Evolutionary conservation across 1,140 invertebrate species (phyloP).

Genomic region (Drosophila rhopaloa): DNA sequence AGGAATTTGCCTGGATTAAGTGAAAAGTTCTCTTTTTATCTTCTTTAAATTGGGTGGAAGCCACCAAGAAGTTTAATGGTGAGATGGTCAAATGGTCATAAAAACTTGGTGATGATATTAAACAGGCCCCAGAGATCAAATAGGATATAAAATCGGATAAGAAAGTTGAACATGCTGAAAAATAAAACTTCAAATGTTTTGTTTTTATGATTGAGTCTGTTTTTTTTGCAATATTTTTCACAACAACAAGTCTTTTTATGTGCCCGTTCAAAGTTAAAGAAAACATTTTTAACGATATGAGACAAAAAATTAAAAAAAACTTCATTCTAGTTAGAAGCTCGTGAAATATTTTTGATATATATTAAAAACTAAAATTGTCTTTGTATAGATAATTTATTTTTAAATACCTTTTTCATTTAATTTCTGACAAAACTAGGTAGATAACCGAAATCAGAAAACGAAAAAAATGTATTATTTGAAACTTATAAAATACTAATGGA

Average conservation of each 20-base stretch:
- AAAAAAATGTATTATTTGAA: no score
- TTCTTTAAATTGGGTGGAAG: conserved; percentile 30
- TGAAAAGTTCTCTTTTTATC: conserved; percentile 16
- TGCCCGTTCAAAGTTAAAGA: background rate
- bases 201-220: background rate
- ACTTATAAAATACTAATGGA: no score
- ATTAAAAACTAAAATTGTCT: no score
- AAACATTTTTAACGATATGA: no score
- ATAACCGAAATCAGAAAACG: no score
- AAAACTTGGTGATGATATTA: conserved; percentile 37
- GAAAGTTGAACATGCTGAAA: conserved; percentile 2
- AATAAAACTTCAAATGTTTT: conserved; percentile 4
- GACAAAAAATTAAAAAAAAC: background rate
- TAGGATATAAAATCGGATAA: conserved; percentile 12
- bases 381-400: no score
- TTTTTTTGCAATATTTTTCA: background rate
- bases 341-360: no score
- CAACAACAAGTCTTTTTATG: background rate
- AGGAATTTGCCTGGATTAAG: conserved; percentile 14
- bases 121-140: conserved; percentile 26
- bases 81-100: conserved; percentile 33
- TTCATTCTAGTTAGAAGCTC: no score
- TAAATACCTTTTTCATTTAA: no score
- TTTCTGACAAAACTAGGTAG: no score
- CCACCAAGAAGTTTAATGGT: conserved; percentile 23